Evolutionary conservation across 2,113 vertebrate genomes (phyloP).

Genomic region (Stegostoma tigrinum): DNA sequence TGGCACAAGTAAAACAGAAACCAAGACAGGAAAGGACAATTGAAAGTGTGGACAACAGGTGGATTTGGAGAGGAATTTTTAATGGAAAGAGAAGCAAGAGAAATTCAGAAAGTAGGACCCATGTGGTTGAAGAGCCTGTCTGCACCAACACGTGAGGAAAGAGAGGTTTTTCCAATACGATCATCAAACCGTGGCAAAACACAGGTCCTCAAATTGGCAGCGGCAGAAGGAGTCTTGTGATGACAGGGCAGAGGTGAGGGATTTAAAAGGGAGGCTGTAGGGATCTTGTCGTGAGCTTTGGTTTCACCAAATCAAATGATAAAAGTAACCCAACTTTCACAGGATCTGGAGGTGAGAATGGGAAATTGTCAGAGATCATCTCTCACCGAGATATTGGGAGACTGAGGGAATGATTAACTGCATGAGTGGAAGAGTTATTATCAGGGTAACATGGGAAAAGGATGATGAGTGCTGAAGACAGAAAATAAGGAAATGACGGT

Average conservation of each 20-base stretch:
- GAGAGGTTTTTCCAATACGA: background rate
- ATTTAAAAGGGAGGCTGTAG: background rate
- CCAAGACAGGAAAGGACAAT: background rate
- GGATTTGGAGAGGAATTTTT: background rate
- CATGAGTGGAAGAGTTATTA: background rate
- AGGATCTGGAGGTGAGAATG: background rate
- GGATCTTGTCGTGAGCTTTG: background rate
- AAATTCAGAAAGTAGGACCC: background rate
- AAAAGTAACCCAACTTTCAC: background rate
- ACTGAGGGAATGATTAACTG: background rate
- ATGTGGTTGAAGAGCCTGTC: background rate
- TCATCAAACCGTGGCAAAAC: background rate
- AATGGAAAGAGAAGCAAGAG: background rate
- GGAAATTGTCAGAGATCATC: background rate
- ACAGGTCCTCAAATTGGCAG: background rate
- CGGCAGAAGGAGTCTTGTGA: background rate
- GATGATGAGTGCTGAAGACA: background rate
- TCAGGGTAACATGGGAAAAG: background rate
- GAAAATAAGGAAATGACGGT: background rate
- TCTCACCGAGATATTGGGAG: background rate
- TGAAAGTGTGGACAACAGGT: background rate
- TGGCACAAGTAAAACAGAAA: background rate
- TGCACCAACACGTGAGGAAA: background rate
- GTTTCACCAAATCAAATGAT: background rate
- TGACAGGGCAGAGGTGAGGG: background rate